Evolutionary conservation across 1,140 invertebrate species (phyloP).

Genomic region (Diabrotica virgifera): DNA sequence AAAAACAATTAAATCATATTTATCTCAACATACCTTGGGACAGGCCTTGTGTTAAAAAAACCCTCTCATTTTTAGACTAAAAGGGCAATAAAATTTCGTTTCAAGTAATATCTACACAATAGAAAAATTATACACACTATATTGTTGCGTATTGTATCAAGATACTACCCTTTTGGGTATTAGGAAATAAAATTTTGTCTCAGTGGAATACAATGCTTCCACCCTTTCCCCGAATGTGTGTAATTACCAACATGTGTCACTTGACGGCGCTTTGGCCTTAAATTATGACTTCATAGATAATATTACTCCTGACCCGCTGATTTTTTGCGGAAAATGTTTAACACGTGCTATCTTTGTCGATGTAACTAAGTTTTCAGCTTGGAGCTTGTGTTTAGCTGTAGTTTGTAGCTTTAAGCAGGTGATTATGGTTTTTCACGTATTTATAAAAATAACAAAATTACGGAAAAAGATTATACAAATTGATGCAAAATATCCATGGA

Average conservation of each 20-base stretch:
- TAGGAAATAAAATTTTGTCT: conserved; percentile 36
- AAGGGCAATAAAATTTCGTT: conserved; percentile 19
- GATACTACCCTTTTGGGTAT: conserved; percentile 35
- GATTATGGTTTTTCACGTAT: too few species aligned
- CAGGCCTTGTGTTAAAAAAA: not conserved
- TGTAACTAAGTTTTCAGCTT: too few species aligned
- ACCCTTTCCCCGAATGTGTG: conserved; percentile 39
- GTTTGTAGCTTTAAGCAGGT: too few species aligned
- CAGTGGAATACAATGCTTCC: conserved; percentile 37
- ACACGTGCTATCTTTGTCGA: conserved; percentile 20
- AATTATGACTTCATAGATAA: conserved; percentile 41
- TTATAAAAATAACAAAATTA: too few species aligned
- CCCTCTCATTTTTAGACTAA: not conserved
- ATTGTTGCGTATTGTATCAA: conserved; percentile 16
- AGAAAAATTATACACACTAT: conserved; percentile 32
- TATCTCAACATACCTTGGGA: too few species aligned
- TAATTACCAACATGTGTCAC: conserved; percentile 41
- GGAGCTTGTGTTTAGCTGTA: too few species aligned
- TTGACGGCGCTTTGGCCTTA: conserved; percentile 31
- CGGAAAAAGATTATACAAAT: too few species aligned
- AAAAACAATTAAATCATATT: too few species aligned
- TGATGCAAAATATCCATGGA: too few species aligned
- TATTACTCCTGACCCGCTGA: conserved; percentile 16
- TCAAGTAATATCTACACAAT: not conserved
- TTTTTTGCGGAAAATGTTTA: conserved; percentile 21